Evolutionary conservation across 2,888 invertebrate species (phyloP).

Genomic region (Clanis bilineata): DNA sequence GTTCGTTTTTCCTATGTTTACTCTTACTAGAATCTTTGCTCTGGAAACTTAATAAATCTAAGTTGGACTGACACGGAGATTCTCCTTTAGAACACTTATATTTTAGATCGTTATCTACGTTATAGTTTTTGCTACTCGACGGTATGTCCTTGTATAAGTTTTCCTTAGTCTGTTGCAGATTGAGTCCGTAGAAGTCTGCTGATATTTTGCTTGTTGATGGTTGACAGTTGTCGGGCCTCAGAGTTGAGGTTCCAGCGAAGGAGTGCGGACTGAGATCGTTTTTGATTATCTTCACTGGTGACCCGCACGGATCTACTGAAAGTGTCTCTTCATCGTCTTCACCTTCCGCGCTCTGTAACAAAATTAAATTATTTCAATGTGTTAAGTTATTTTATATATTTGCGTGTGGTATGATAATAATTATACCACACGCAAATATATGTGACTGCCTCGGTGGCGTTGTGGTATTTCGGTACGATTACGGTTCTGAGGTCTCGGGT

Average conservation of each 20-base stretch:
- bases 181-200: conserved; percentile 61
- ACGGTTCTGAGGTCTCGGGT: too few species aligned
- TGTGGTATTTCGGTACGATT: too few species aligned
- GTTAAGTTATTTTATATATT: too few species aligned
- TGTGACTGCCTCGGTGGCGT: too few species aligned
- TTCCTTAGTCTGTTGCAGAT: conserved; percentile 64
- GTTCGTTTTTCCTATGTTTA: conserved; percentile 52
- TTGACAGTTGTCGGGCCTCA: conserved; percentile 38
- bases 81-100: conserved; percentile 59
- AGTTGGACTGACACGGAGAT: conserved; percentile 41
- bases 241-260: conserved; percentile 28
- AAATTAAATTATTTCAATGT: neutral
- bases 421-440: too few species aligned
- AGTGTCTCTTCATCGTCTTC: conserved; percentile 83
- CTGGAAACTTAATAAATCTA: conserved; percentile 56
- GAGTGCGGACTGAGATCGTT: conserved; percentile 63
- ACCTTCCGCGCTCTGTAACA: conserved; percentile 70
- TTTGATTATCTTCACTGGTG: conserved; percentile 59
- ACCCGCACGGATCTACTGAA: conserved; percentile 74
- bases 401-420: too few species aligned
- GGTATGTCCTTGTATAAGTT: conserved; percentile 68
- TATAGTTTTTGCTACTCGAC: conserved; percentile 70
- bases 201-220: conserved; percentile 50
- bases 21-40: conserved; percentile 48
- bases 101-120: conserved; percentile 54